Evolutionary conservation across 2,888 invertebrate species (phyloP), one percentile per base, ranked within the genome.

Genomic region (Drosophila crucigera): DNA sequence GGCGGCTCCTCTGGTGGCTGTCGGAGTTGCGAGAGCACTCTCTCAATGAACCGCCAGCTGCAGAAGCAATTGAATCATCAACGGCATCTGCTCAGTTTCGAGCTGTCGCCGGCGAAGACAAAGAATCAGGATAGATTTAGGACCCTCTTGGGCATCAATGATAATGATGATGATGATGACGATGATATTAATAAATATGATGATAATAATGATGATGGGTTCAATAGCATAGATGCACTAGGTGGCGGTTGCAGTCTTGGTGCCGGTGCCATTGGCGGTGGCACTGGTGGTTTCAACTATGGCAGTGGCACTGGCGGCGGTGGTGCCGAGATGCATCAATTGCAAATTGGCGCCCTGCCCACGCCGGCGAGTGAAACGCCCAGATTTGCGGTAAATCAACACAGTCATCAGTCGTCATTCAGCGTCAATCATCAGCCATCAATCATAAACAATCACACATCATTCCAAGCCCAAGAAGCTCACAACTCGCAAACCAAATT

Each of bases 291-390:
- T 81, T 72, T 50, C 59, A 58, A 66, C 73, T 68, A 73, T 77
- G 66, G 47, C 62, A 41, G 28, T 64, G 70, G 68, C 76, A 81
- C 88, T 80, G 90, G 84, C 81, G 53, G 61, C 39, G 91, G 91
- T 80, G 92, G 91, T 91, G 91, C 92, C 91, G 90, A 92, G 90
- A 84, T 92, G 88, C 90, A 92, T 82, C 91, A 86, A 83, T 91
- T 93, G 89, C 92, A 92, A 90, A 92, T 94, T 90, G 93, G 93
- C 88, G 93, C 93, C 82, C 92, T 94, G 90, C 93, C 93, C 79
- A 93, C 93, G 85, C 93, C 93, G 90, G 93, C 93, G 90, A 93
- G 93, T 90, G 93, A 93, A 87, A 93, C 92, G 86, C 92, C 93
- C 89, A 90, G 92, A 93, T 92, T 93, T 93, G 93, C 93, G 93